Evolutionary conservation across 1,140 invertebrate genomes (phyloP).

Genomic region (Atopsyche davidsoni): DNA sequence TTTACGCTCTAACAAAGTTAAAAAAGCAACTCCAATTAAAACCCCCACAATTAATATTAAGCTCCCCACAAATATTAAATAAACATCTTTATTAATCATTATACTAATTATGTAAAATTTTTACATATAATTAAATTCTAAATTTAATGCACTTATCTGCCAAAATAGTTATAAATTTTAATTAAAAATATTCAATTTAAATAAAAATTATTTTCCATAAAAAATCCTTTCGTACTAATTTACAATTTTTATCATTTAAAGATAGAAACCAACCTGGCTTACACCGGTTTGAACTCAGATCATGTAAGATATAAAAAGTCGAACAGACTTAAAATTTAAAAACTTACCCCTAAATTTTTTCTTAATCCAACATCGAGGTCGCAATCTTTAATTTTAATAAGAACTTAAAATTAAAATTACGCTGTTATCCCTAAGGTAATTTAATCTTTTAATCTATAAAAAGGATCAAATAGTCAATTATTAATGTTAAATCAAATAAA

Average conservation of each 20-base stretch:
- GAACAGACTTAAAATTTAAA: slow-evolving; percentile 64
- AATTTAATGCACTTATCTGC: slow-evolving; percentile 58
- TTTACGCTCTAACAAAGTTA: slow-evolving; percentile 62
- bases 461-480: no score
- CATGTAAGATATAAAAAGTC: slow-evolving; percentile 71
- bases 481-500: slow-evolving; percentile 40
- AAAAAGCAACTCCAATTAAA: slow-evolving; percentile 58
- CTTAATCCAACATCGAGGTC: slow-evolving; percentile 79
- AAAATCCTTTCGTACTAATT: slow-evolving; percentile 64
- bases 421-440: no score
- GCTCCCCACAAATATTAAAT: slow-evolving; percentile 40
- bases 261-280: slow-evolving; percentile 35
- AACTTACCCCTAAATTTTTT: slow-evolving; percentile 53
- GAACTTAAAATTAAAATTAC: slow-evolving; percentile 30
- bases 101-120: slow-evolving; percentile 45
- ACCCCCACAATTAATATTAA: slow-evolving; percentile 49
- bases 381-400: no score
- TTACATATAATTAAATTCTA: slow-evolving; percentile 56
- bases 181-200: no score
- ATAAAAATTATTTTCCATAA: no score
- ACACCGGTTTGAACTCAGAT: slow-evolving; percentile 46
- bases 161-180: slow-evolving; percentile 50
- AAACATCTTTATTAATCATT: slow-evolving; percentile 43
- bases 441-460: slow-evolving; percentile 42
- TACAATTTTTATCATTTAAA: slow-evolving; percentile 33